Evolutionary conservation across 2,797 vertebrate species (phyloP).

Genomic region (Pangasius macronema): DNA sequence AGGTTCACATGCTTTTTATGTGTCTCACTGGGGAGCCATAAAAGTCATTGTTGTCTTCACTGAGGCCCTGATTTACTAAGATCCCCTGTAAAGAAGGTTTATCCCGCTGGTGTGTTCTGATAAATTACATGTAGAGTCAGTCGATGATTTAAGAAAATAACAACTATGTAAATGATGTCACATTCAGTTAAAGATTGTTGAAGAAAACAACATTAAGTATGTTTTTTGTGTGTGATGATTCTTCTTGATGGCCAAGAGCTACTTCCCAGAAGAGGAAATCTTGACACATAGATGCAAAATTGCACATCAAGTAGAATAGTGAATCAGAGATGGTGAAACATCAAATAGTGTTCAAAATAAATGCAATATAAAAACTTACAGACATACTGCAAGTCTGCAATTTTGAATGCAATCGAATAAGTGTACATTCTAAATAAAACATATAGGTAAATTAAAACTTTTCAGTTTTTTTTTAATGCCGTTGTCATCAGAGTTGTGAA

Average conservation of each 20-base stretch:
- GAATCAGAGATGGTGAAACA: background rate
- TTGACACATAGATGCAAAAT: background rate
- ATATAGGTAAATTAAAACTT: background rate
- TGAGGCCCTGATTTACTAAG: background rate
- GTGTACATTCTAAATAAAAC: background rate
- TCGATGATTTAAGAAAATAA: background rate
- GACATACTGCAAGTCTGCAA: background rate
- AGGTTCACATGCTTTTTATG: background rate
- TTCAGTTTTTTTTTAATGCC: background rate
- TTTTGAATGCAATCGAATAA: background rate
- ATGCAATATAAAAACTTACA: background rate
- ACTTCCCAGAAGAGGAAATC: background rate
- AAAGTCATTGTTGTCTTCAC: conserved; percentile 2
- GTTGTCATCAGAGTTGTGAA: background rate
- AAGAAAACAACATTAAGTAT: background rate
- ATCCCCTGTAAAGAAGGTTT: background rate
- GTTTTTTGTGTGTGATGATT: background rate
- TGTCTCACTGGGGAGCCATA: conserved; percentile 7
- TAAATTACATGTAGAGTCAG: background rate
- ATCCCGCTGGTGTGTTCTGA: background rate
- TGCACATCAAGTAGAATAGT: background rate
- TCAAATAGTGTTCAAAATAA: background rate
- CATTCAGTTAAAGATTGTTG: background rate
- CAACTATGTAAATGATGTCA: background rate
- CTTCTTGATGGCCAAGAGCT: background rate